Evolutionary conservation across 1,140 invertebrate species (phyloP), one percentile per base, ranked within the genome.

Genomic region (Pseudomyrmex pallidus): DNA sequence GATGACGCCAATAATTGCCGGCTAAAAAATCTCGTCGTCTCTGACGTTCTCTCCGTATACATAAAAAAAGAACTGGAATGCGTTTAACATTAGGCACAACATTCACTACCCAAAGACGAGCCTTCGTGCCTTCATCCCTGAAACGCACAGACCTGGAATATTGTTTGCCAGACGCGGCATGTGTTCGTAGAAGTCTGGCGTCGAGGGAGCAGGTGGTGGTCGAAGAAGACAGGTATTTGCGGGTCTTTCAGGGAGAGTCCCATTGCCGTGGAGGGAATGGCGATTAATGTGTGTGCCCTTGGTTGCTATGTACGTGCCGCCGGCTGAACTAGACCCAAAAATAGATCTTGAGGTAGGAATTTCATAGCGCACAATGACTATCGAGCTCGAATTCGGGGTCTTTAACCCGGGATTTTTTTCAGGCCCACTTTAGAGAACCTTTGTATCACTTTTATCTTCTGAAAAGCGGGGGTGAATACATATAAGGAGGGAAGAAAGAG

Each of bases 191-290:
- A 68, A 59, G 72, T 62, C 76, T 35, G 35, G 35, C 35, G 35
- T 4, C 35, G 35, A 35, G 35, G 35, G 35, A 35, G 35, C 35
- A 35, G 35, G 63, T 68, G 70, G 82, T 48, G 50, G 44, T 13
- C 61, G 83, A 56, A 67, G 62, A 74, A 52, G 78, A 85, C 88
- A 90, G 88, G 88, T 90, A 85, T 77, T 89, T 20, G 17, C 74
- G 84, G 76, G 64, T 90, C 70, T 85, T 52, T 74, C 89, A 74
- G 76, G 64, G 78, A 78, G 84, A 82, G 56, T 52, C 50, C 68
- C 59, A 86, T 82, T 35, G 67, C 52, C 72, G 57, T 77, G 59
- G 52, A 50, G 72, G 52, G 66, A 84, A 85, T 61, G 62, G 22
- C 15, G 56, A 57, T 86, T 52, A 70, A 22, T 52, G 13, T 35